phyloP scores from a whole-genome alignment of 2,888 invertebrate genomes.

The Tortrix viridana region DNA sequence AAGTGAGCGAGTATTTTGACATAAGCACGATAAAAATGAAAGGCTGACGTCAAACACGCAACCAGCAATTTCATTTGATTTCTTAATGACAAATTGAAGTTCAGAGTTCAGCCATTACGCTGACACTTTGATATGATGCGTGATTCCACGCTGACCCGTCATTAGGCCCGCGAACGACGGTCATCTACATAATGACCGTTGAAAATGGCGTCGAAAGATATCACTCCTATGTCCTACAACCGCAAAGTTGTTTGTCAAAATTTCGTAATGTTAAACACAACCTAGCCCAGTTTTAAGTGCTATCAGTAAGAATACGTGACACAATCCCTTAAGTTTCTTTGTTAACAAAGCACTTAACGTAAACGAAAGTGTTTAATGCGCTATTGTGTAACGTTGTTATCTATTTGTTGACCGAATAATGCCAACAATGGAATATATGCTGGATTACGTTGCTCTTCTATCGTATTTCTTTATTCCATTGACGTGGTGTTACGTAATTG shows the following conservation, averaged over 20 bases:
- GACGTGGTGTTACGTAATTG: slow-evolving; percentile 54
- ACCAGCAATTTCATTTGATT: slow-evolving; percentile 16
- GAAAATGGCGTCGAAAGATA: slow-evolving; percentile 58
- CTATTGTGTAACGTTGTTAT: slow-evolving; percentile 58
- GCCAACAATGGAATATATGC: slow-evolving; percentile 53
- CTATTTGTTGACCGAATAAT: slow-evolving; percentile 57
- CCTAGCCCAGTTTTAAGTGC: slow-evolving; percentile 29
- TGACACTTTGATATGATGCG: slow-evolving; percentile 56
- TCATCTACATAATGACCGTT: slow-evolving; percentile 66
- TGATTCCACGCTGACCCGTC: slow-evolving; percentile 58
- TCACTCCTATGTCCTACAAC: slow-evolving; percentile 28
- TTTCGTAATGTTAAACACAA: slow-evolving; percentile 43
- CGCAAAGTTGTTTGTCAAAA: slow-evolving; percentile 15
- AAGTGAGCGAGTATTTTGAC: slow-evolving; percentile 3
- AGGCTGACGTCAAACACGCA: background rate
- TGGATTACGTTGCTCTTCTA: slow-evolving; percentile 50
- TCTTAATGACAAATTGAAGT: slow-evolving; percentile 48
- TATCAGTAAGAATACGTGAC: slow-evolving; percentile 55
- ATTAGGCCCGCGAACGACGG: slow-evolving; percentile 50
- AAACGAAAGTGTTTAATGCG: slow-evolving; percentile 68
- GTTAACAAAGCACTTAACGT: slow-evolving; percentile 65
- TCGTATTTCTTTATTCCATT: slow-evolving; percentile 54
- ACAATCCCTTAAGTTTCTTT: slow-evolving; percentile 56
- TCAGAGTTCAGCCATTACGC: slow-evolving; percentile 59
- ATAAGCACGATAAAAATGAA: background rate